Evolutionary conservation across 2,888 invertebrate genomes (phyloP).

Genomic region (Hydroisotoma schaefferi): DNA sequence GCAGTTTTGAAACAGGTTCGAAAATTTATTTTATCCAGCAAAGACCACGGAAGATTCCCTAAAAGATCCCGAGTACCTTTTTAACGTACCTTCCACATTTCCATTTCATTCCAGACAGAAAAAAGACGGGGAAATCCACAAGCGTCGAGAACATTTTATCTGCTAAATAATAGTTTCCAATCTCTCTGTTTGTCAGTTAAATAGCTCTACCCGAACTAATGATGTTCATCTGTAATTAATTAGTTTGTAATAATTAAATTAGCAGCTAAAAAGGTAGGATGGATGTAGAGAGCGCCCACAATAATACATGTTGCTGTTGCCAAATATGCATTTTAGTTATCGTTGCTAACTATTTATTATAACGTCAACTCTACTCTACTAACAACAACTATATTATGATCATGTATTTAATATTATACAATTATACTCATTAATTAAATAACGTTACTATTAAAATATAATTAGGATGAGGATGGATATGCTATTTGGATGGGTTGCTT

Average conservation of each 20-base stretch:
- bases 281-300: too few species aligned
- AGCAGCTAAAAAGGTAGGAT: too few species aligned
- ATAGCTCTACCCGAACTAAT: not conserved
- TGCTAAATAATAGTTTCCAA: not conserved
- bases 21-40: not conserved
- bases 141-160: not conserved
- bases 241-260: too few species aligned
- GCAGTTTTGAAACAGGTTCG: too few species aligned
- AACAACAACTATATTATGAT: too few species aligned
- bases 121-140: too few species aligned
- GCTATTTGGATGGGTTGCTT: too few species aligned
- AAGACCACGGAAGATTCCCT: conserved; percentile 15
- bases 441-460: too few species aligned
- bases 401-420: too few species aligned
- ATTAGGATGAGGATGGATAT: too few species aligned
- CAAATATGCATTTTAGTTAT: not conserved
- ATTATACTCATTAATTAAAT: too few species aligned
- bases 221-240: not conserved
- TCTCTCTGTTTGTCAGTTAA: not conserved
- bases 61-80: conserved; percentile 9
- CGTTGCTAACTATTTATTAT: not conserved
- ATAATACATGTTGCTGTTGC: conserved; percentile 1
- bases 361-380: too few species aligned
- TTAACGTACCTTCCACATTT: conserved; percentile 7
- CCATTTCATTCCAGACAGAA: not conserved